Evolutionary conservation across 2,888 invertebrate genomes (phyloP), one percentile per base, ranked within the genome.

Genomic region (Halictus ligatus): DNA sequence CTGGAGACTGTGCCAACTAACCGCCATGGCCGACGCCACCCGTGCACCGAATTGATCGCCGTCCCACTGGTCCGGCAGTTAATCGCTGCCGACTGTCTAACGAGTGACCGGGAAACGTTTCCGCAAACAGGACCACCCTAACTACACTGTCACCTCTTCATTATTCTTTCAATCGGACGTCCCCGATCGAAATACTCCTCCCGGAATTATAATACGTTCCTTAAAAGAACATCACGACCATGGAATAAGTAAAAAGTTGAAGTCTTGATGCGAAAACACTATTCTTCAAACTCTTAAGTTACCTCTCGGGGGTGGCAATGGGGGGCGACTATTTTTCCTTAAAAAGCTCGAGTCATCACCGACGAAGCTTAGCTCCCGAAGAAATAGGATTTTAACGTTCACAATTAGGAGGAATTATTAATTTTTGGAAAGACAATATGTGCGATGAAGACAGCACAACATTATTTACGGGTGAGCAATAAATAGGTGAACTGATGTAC

Each of bases 1-100:
- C 94, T 94, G 92, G 90, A 90, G 90, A 93, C 91, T 88, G 91
- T 90, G 90, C 90, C 90, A 88, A 89, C 89, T 87, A 89, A 90
- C 91, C 90, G 82, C 90, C 81, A 88, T 84, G 87, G 88, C 83
- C 86, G 86, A 85, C 83, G 89, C 86, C 81, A 81, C 78, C 80
- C 88, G 81, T 76, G 74, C 73, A 77, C 77, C 87, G 83, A 92
- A 92, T 92, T 89, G 91, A 91, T 89, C 92, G 85, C 15, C 80
- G 29, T 60, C 80, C 82, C 83, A 40, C 81, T 78, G 82, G 73
- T 79, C 64, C 80, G 71, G 79, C 80, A 73, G 69, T 88, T 89
- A 91, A 92, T 91, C 89, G 91, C 82, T 75, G 83, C 76, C 75
- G 84, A 80, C 77, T 84, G 67, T 72, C 69, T 58, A 64, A 79